Base-by-base conservation (phyloP, 1,140 invertebrate genomes). In the Araneus ventricosus region DNA sequence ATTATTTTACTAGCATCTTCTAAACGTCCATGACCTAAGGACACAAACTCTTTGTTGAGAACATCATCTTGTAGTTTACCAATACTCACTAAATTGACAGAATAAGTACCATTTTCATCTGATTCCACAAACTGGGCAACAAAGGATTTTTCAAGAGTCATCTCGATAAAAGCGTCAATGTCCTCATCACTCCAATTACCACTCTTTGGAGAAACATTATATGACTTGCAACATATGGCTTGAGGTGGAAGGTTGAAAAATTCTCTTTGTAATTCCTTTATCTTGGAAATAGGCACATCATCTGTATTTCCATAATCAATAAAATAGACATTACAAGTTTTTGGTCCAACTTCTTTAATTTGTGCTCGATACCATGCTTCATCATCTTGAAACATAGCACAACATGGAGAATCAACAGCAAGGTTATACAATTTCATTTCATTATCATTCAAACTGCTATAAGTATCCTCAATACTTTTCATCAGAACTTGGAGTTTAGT, bases 311-410 rank as follows among this genome's bases (percentile, higher is more conserved):
- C 98, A 95, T 97, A 98, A 95, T 99, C 98, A 6, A 98, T 97
- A 94, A 98, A 98, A 61, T 97, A 96, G 0, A 98, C 97, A 1
- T 97, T 97, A 20, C 96, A 97, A 27, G 97, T 96, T 2, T 94
- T 89, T 85, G 97, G 97, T 20, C 96, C 96, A 93, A 97, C 96
- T 94, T 97, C 97, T 1, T 97, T 96, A 27, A 98, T 97, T 94
- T 97, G 96, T 1, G 97, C 97, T 94, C 98, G 96, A 94, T 98
- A 98, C 98, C 97, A 98, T 86, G 96, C 96, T 39, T 95, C 95
- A 95, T 98, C 97, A 93, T 96, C 96, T 94, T 96, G 96, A 94
- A 97, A 98, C 61, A 97, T 95, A 0, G 97, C 97, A 94, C 97
- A 97, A 95, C 97, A 98, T 0, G 97, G 96, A 61, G 97, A 95